Percentiles rank a stretch among this genome's conserved stretches.
Evolutionary conservation across 2,888 invertebrate species (phyloP).

Genomic region (Drosophila subsilvestris): DNA sequence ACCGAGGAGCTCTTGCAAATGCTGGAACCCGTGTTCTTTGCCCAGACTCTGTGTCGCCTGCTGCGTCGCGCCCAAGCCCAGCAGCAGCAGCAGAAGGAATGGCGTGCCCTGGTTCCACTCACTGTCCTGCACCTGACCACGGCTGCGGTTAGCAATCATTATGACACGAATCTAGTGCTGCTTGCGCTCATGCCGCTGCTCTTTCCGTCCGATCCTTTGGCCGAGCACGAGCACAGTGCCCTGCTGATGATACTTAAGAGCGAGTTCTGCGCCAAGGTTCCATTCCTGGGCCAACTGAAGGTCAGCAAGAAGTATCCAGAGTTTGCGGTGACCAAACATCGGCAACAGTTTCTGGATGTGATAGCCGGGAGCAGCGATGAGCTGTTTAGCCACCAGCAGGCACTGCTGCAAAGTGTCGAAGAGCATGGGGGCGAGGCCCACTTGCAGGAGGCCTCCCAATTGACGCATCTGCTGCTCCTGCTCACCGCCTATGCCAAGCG

Average conservation of each 20-base stretch:
- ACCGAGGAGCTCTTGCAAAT: constrained; percentile 83
- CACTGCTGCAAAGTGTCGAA: constrained; percentile 72
- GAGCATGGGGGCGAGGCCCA: constrained; percentile 55
- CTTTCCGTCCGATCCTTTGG: constrained; percentile 64
- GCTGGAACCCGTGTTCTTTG: constrained; percentile 84
- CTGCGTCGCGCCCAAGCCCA: constrained; percentile 84
- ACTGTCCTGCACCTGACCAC: constrained; percentile 85
- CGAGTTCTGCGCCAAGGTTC: constrained; percentile 57
- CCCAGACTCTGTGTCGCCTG: constrained; percentile 85
- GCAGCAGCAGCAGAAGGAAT: constrained; percentile 80
- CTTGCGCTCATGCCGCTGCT: constrained; percentile 78
- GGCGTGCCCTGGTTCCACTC: constrained; percentile 81
- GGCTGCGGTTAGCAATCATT: constrained; percentile 82
- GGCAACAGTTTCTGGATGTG: constrained; percentile 72
- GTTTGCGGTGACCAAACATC: constrained; percentile 64
- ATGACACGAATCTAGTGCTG: constrained; percentile 80
- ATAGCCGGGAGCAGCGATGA: constrained; percentile 54
- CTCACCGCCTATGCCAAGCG: constrained; percentile 73
- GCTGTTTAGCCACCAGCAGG: constrained; percentile 45
- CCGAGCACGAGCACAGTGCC: constrained; percentile 46
- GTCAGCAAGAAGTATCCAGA: constrained; percentile 22
- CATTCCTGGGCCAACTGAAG: constrained; percentile 61
- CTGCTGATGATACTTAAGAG: constrained; percentile 68
- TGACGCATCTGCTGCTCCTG: constrained; percentile 73
- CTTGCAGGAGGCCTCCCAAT: constrained; percentile 63